Conservation (phyloP, 2,797 vertebrate species). For the Macroramphosus scolopax region DNA sequence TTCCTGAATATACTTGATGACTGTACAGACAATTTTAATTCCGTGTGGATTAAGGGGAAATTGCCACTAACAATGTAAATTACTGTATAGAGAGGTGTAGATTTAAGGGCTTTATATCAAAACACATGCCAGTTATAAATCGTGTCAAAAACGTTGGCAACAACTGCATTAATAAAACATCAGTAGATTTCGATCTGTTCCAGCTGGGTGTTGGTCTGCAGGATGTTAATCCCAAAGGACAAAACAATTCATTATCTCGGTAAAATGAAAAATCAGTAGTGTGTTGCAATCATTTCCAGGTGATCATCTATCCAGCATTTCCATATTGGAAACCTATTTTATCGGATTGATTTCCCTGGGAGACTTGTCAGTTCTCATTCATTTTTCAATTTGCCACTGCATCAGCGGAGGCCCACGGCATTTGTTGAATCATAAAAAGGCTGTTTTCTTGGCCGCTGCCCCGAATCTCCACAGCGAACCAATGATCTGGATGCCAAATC, state of each 20-base stretch:
- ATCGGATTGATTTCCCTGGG: slow-evolving; percentile 63
- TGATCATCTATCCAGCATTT: slow-evolving; percentile 68
- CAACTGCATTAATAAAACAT: slow-evolving; percentile 17
- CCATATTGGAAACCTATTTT: slow-evolving; percentile 65
- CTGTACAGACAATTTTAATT: too few relatives aligned
- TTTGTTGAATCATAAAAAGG: slow-evolving; percentile 68
- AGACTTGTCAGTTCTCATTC: slow-evolving; percentile 72
- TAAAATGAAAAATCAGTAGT: slow-evolving; percentile 50
- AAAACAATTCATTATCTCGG: slow-evolving; percentile 54
- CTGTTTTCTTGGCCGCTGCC: slow-evolving; percentile 56
- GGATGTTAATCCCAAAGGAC: slow-evolving; percentile 33
- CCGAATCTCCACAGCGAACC: slow-evolving; percentile 43
- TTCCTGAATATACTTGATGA: too few relatives aligned
- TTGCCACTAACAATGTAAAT: too few relatives aligned
- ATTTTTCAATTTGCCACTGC: slow-evolving; percentile 74
- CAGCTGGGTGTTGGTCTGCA: slow-evolving; percentile 9
- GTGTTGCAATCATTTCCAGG: slow-evolving; percentile 56
- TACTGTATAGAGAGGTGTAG: too few relatives aligned
- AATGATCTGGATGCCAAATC: slow-evolving; percentile 62
- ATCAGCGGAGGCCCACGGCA: slow-evolving; percentile 37
- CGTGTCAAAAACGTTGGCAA: neutral
- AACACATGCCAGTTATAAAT: too few relatives aligned
- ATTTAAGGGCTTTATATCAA: too few relatives aligned
- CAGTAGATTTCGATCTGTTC: slow-evolving; percentile 23
- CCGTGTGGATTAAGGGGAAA: too few relatives aligned